Evolutionary conservation across 2,797 vertebrate genomes (phyloP), one percentile per base, ranked within the genome.

Genomic region (Aeoliscus strigatus): DNA sequence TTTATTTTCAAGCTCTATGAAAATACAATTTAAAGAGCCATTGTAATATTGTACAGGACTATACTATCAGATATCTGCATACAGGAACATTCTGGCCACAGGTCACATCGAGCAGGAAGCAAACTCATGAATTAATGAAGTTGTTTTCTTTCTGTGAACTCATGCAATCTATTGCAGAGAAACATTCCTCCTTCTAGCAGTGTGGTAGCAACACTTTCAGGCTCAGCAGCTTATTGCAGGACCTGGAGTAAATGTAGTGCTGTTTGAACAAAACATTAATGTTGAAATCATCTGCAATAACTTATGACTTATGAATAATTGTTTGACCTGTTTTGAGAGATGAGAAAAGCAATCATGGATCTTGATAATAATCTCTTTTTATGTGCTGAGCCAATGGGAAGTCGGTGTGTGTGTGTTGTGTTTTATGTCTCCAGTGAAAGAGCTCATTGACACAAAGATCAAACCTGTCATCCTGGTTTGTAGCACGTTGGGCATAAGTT

Each of bases 401-500:
- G n/a, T 89, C 83, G 81, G 69, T 12, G 1, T 73, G 73, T 87
- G 86, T 84, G 72, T 70, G 77, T 73, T 82, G 49, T 75, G 79
- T 88, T 89, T 88, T 86, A 89, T 83, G 87, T 85, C 74, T 70
- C 56, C 60, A 79, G 72, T 75, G 73, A 21, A 80, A 58, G 69
- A 78, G 72, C 75, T 82, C 78, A 69, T 79, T 82, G 71, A 66
- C 58, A 18, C 60, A 60, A 51, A 69, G 84, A 88, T 87, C 86
- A 86, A 88, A 75, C 52, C 70, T 82, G 79, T 72, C 74, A 74
- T 82, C 73, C 42, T 47, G 56, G 56, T 62, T 63, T 77, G 68
- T 39, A 32, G 54, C 74, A 72, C 67, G 72, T 73, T 63, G 58
- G 58, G 30, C 53, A 32, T 23, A 30, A 39, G 63, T 59, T 61